Percentiles rank a stretch among this genome's conserved stretches.
phyloP scores from a whole-genome alignment of 2,797 vertebrate genomes.

The Sebastiscus albofasciatus region DNA sequence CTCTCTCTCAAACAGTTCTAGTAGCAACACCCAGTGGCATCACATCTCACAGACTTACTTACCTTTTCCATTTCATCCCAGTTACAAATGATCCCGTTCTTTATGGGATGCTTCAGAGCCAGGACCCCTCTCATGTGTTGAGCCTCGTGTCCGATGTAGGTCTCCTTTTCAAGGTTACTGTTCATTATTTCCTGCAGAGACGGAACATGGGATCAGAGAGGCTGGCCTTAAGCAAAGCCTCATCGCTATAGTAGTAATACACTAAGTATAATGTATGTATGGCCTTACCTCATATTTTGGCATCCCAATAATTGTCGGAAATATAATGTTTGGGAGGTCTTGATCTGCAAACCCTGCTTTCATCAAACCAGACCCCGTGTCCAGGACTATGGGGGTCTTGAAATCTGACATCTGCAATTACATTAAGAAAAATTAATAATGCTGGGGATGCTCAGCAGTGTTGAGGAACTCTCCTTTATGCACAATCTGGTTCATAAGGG shows the following conservation, averaged over 20 bases:
- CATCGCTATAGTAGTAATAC: no score
- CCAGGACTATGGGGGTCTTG: constrained; percentile 78
- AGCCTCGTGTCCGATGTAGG: constrained; percentile 81
- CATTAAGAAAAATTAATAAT: neutral
- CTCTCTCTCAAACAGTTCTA: neutral
- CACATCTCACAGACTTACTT: neutral
- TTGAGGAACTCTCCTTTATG: no score
- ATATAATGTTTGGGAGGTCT: constrained; percentile 73
- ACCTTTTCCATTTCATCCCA: constrained; percentile 88
- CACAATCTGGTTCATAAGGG: no score
- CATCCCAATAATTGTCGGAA: constrained; percentile 81
- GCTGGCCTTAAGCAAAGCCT: neutral
- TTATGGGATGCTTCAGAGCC: constrained; percentile 79
- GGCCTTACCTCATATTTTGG: constrained; percentile 83
- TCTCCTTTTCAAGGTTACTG: constrained; percentile 56
- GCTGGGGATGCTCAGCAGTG: fast-evolving
- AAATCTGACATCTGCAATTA: constrained; percentile 64
- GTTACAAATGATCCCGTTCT: constrained; percentile 78
- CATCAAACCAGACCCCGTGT: constrained; percentile 83
- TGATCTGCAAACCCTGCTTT: constrained; percentile 85
- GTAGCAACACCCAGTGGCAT: neutral
- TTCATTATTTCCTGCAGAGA: constrained; percentile 79
- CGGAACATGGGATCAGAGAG: neutral
- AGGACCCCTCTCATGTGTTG: constrained; percentile 85
- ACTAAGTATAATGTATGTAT: neutral